phyloP scores from a whole-genome alignment of 2,888 invertebrate species.

The Limnephilus auricula region DNA sequence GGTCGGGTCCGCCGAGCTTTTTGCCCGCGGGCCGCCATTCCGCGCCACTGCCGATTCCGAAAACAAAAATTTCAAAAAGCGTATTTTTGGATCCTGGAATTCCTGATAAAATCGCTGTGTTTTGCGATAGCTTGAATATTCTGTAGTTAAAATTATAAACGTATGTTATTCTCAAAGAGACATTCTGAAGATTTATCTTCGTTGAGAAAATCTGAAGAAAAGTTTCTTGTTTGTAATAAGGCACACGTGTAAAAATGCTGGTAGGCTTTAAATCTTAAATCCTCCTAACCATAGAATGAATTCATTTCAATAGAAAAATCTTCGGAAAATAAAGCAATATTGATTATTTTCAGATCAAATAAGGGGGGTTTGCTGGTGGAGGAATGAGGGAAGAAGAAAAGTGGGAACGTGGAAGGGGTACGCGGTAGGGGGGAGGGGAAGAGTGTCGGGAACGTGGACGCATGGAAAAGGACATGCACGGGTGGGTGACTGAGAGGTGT shows the following conservation, averaged over 20 bases:
- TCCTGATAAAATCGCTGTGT: background rate
- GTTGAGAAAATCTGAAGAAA: background rate
- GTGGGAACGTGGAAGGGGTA: no score
- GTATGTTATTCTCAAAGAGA: background rate
- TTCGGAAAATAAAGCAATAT: no score
- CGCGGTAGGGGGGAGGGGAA: no score
- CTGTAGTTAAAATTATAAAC: background rate
- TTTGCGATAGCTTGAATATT: background rate
- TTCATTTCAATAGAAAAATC: no score
- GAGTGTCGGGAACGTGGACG: no score
- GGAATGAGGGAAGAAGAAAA: no score
- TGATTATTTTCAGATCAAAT: no score
- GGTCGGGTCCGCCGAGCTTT: slow-evolving; percentile 38
- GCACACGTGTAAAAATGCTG: background rate
- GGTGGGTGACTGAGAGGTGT: no score
- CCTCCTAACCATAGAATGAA: no score
- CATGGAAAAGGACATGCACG: no score
- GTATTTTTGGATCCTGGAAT: slow-evolving; percentile 13
- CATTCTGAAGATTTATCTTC: background rate
- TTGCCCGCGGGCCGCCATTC: slow-evolving; percentile 42
- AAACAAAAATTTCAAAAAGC: slow-evolving; percentile 27
- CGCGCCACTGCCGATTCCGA: slow-evolving; percentile 24
- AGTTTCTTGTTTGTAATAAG: background rate
- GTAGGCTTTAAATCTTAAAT: background rate
- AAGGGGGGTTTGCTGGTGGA: no score